Base-by-base conservation (phyloP, 1,140 invertebrate species). In the Ericerus pela region DNA sequence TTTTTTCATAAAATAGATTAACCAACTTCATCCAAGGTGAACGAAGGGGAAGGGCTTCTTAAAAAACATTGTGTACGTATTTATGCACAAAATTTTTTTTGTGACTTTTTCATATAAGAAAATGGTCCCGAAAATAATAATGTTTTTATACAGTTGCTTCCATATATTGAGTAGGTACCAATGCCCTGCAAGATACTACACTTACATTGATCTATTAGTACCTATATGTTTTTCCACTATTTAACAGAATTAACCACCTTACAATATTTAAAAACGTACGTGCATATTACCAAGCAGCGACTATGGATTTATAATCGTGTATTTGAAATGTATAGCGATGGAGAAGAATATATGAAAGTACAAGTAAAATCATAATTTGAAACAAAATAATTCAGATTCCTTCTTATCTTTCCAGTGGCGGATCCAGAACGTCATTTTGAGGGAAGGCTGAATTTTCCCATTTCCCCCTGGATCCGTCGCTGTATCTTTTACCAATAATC, bases 211-310 rank as follows among this genome's bases (percentile, higher is more conserved):
- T 41, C 22, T 16, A 4, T 16, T 16, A 5, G 22, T 5, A 41
- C 37, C n/a, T 16, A 1, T 20, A 29, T 6, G 56, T 36, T n/a
- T n/a, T 26, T 51, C 59, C 57, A 56, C 59, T 57, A 47, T 56
- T 20, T 60, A 63, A 16, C 54, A 79, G 77, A 60, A 6, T 70
- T 82, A 61, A 74, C 72, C 2, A 75, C 80, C 1, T 69, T 82
- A 64, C 71, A 76, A 52, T 84, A 83, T 61, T 69, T 79, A 0
- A 70, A 72, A 26, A 72, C 75, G 16, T 71, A 79, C 61, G 75
- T 79, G 0, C 75, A 66, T 10, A 62, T 82, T 10, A 75, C 74
- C n/a, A 76, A 76, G 51, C 72, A 74, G 1, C 76, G 80, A 55
- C 78, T 79, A 60, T 56, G 79, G 6, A 69, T 83, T 0, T 83